Conservation (phyloP, 1,140 invertebrate species). For the Drosophila melanica region DNA sequence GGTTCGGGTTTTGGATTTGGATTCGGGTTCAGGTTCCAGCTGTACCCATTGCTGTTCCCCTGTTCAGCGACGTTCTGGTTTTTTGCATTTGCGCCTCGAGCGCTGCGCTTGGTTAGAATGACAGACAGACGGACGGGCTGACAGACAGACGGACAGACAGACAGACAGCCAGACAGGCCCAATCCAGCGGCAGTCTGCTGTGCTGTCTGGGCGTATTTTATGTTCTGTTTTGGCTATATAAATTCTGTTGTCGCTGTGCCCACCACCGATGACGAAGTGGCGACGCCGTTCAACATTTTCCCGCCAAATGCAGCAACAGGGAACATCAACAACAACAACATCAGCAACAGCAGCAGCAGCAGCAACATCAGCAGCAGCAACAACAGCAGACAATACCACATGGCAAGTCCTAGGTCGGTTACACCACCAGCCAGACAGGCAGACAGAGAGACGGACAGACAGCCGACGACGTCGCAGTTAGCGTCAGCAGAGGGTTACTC, state of each 20-base stretch:
- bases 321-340: constrained; percentile 8
- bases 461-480: background rate
- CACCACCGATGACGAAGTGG: constrained; percentile 35
- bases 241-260: constrained; percentile 50
- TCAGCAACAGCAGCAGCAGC: constrained; percentile 26
- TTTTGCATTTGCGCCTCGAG: constrained; percentile 64
- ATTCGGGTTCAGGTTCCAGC: constrained; percentile 53
- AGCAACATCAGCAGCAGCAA: constrained; percentile 26
- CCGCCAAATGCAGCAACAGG: constrained; percentile 68
- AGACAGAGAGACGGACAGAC: constrained; percentile 13
- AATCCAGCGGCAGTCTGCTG: constrained; percentile 8
- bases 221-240: constrained; percentile 73
- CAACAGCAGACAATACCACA: constrained; percentile 74
- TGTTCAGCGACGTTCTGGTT: constrained; percentile 66
- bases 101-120: constrained; percentile 46
- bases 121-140: constrained; percentile 15
- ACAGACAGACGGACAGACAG: background rate
- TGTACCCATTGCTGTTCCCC: constrained; percentile 63
- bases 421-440: constrained; percentile 55
- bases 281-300: constrained; percentile 46
- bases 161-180: background rate
- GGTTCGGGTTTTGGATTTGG: constrained; percentile 47
- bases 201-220: constrained; percentile 49
- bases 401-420: constrained; percentile 83
- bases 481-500: constrained; percentile 39